Conservation (phyloP, 2,888 invertebrate genomes). For the Tipula vernalis region DNA sequence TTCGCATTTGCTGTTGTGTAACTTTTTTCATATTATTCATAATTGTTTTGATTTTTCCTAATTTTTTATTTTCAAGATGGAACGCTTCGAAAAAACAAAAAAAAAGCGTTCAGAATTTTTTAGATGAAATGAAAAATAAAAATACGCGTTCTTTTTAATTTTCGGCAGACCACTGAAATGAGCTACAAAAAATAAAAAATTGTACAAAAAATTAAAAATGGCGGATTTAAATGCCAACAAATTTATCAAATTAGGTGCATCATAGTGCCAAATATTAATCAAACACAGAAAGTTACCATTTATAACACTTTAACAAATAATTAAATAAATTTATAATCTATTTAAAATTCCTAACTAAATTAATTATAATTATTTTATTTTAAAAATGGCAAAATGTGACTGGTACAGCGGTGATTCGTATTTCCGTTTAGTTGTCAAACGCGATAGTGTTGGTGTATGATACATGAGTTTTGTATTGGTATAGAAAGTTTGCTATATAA, state of each 20-base stretch:
- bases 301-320: not conserved
- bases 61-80: constrained; percentile 5
- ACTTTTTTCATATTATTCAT: constrained; percentile 18
- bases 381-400: not conserved
- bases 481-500: not conserved
- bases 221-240: not conserved
- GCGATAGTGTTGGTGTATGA: not conserved
- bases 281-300: not conserved
- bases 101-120: constrained; percentile 11
- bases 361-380: not conserved
- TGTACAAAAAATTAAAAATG: not conserved
- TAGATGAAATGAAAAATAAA: not conserved
- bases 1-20: constrained; percentile 18
- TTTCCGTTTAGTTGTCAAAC: constrained; percentile 10
- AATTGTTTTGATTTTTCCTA: not conserved
- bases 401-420: not conserved
- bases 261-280: not conserved
- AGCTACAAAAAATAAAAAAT: constrained; percentile 18
- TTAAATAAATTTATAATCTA: not conserved
- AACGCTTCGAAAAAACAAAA: not conserved
- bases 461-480: not conserved
- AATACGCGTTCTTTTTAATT: constrained; percentile 7
- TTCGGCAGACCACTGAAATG: constrained; percentile 18
- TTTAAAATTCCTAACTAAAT: not conserved
- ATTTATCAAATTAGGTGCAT: not conserved